These are phyloP conservation scores for Tenthredo livida DNA, from an alignment of 2,888 invertebrate genomes.

Conservation along the genomic window DNA sequence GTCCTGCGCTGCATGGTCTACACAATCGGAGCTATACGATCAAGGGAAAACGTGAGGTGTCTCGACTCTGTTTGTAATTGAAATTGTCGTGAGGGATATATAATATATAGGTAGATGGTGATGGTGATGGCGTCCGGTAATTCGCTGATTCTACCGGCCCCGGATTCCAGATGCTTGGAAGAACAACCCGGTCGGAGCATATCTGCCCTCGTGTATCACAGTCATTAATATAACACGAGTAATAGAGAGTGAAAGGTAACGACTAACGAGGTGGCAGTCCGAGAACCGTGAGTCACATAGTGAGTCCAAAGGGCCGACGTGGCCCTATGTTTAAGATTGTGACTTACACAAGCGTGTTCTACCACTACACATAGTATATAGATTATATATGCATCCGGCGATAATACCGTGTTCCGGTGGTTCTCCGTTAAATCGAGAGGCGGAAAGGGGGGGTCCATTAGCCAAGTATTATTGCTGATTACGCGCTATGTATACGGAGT, in stretches of 20 bases:
- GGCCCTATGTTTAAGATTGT: conserved; percentile 15
- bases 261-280: conserved; percentile 36
- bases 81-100: background rate
- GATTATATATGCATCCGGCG: background rate
- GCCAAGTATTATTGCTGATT: conserved; percentile 35
- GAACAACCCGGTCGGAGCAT: background rate
- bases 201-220: conserved; percentile 26
- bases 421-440: background rate
- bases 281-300: conserved; percentile 62
- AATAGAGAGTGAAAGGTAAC: conserved; percentile 59
- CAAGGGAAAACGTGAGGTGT: background rate
- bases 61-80: background rate
- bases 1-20: background rate
- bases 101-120: background rate
- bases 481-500: conserved; percentile 61
- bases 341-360: background rate
- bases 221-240: conserved; percentile 27
- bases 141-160: background rate
- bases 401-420: conserved; percentile 1
- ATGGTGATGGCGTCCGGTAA: background rate
- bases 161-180: conserved; percentile 3
- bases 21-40: background rate
- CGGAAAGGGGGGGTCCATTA: background rate
- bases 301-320: conserved; percentile 54
- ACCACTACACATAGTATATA: background rate